These are phyloP conservation scores for Hyles euphorbiae DNA, from an alignment of 1,140 invertebrate species.

Conservation along the genomic window DNA sequence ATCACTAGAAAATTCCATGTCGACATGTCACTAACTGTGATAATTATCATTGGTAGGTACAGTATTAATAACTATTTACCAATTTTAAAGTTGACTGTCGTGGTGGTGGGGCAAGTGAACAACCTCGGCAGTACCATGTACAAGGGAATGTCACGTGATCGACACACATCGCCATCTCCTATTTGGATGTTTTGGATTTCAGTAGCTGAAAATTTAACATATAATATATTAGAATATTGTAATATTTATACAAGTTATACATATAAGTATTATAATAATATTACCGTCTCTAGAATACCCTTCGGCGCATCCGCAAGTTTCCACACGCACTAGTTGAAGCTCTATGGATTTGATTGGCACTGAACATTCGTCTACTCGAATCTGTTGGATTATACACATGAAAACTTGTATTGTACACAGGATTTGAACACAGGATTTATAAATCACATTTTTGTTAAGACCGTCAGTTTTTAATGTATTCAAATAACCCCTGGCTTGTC, in stretches of 20 bases:
- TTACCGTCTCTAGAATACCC: slow-evolving; percentile 95
- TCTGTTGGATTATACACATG: slow-evolving; percentile 29
- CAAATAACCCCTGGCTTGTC: too few species aligned
- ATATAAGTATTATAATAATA: slow-evolving; percentile 7
- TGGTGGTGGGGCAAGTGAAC: slow-evolving; percentile 95
- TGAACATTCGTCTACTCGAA: slow-evolving; percentile 67
- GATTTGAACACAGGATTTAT: too few species aligned
- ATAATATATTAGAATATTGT: not conserved
- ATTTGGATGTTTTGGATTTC: slow-evolving; percentile 99
- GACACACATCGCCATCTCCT: slow-evolving; percentile 92
- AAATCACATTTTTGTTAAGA: too few species aligned
- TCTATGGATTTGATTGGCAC: slow-evolving; percentile 94
- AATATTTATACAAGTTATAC: not conserved
- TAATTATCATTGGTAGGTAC: too few species aligned
- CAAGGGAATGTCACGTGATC: slow-evolving; percentile 90
- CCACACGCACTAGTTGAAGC: slow-evolving; percentile 94
- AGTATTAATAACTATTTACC: slow-evolving; percentile 77
- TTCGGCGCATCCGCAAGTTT: slow-evolving; percentile 96
- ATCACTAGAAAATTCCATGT: too few species aligned
- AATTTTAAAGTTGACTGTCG: slow-evolving; percentile 96
- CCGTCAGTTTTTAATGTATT: too few species aligned
- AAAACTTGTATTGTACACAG: too few species aligned
- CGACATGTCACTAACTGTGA: too few species aligned
- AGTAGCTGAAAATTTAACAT: slow-evolving; percentile 83
- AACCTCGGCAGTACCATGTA: slow-evolving; percentile 96